A percentile compares a stretch with the other conserved stretches of the same genome.
phyloP scores from a whole-genome alignment of 2,797 vertebrate genomes.

The Propithecus deckenii region DNA sequence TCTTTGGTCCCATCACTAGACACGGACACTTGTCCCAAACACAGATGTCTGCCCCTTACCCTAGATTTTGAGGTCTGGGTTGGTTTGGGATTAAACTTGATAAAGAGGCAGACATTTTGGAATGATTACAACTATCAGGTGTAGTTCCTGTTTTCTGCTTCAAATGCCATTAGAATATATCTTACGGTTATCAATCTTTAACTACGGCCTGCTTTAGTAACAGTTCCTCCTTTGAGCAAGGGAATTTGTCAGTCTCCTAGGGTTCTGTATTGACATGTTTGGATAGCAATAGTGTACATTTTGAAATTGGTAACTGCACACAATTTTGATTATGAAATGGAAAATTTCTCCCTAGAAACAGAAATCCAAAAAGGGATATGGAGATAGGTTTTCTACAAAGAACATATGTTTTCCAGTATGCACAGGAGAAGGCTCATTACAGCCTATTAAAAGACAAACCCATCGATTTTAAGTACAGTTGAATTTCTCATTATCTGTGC shows the following conservation, averaged over 20 bases:
- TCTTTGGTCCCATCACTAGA: neutral
- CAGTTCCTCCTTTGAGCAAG: neutral
- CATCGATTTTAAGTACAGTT: neutral
- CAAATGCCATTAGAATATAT: neutral
- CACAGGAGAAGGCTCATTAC: neutral
- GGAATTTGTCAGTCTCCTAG: neutral
- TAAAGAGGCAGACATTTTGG: neutral
- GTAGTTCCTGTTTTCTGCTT: neutral
- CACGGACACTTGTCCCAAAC: neutral
- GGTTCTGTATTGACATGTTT: neutral
- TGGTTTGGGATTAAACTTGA: neutral
- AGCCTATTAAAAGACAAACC: neutral
- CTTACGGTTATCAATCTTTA: neutral
- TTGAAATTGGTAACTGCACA: neutral
- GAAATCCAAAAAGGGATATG: neutral
- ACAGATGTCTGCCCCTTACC: neutral
- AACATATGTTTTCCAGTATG: neutral
- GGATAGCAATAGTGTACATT: neutral
- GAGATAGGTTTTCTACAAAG: neutral
- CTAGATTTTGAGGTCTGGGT: neutral
- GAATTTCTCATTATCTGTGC: slow-evolving; percentile 23
- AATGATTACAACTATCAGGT: neutral
- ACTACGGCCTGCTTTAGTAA: neutral
- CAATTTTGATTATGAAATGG: slow-evolving; percentile 7
- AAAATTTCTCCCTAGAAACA: neutral